Evolutionary conservation across 1,140 invertebrate species (phyloP), one percentile per base, ranked within the genome.

Genomic region (Pachyrhynchus sulphureomaculatus): DNA sequence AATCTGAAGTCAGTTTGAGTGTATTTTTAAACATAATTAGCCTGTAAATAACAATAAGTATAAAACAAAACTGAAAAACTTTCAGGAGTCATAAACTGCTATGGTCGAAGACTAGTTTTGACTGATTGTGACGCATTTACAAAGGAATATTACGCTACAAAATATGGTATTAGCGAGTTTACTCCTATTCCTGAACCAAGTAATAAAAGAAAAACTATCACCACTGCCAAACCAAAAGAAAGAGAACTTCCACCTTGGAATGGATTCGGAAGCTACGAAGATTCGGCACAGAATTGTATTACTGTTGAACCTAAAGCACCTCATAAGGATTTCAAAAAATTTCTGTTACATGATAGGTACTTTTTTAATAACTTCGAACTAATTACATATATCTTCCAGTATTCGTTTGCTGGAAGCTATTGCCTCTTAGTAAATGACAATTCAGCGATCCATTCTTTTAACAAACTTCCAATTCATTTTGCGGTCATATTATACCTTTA

Each of bases 81-180:
- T 61, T 23, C 17, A 52, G 84, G 87, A 0, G 81, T 86, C 0
- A 74, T 96, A 0, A 87, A 89, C 63, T 84, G 93, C 13, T 94
- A 86, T 66, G 92, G 92, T 5, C 80, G 93, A 41, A 84, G 85
- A 39, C 83, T 96, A 20, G 80, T 93, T 0, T 77, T 97, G 0
- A 91, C 86, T 0, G 88, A 95, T 72, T 91, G 92, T 64, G 94
- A 97, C 78, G 79, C 82, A 13, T 95, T 90, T 68, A 97, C 93
- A 0, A 91, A 88, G 73, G 85, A 91, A 36, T 96, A 92, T 78
- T 96, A 94, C 75, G 83, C 86, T 4, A 57, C 47, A 13, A 76
- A 72, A 49, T 76, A 75, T 49, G 74, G 72, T 66, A 37, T 80
- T 70, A 83, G 88, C 65, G 79, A 84, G 48, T 88, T 90, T 61